These are phyloP conservation scores for Luffia ferchaultella DNA, from an alignment of 2,888 invertebrate genomes.

Conservation along the genomic window DNA sequence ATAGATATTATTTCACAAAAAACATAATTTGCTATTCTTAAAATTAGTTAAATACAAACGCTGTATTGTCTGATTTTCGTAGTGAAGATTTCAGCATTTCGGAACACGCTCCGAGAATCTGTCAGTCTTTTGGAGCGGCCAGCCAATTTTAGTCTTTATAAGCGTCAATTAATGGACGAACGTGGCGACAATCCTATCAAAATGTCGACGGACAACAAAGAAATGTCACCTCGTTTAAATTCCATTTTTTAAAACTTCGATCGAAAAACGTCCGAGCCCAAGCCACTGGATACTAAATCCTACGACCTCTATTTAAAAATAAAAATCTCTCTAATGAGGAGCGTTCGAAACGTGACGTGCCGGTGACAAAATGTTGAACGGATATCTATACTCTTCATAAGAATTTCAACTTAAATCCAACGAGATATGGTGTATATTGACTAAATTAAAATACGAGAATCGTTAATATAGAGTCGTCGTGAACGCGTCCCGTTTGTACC, in stretches of 20 bases:
- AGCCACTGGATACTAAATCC: conserved; percentile 32
- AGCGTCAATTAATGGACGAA: conserved; percentile 31
- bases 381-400: conserved; percentile 21
- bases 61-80: not conserved
- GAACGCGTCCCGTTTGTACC: conserved; percentile 48
- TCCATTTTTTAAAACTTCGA: conserved; percentile 34
- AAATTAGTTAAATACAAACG: not conserved
- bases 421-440: conserved; percentile 7
- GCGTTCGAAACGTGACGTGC: conserved; percentile 43
- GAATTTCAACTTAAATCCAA: too few relatives aligned
- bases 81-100: not conserved
- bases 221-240: conserved; percentile 56
- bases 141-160: conserved; percentile 37
- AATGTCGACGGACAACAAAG: conserved; percentile 31
- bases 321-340: conserved; percentile 47
- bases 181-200: conserved; percentile 31
- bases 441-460: conserved; percentile 26
- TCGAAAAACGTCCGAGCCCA: conserved; percentile 23
- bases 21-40: too few relatives aligned
- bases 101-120: conserved; percentile 29
- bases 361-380: conserved; percentile 53
- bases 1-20: too few relatives aligned
- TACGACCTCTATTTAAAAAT: conserved; percentile 33
- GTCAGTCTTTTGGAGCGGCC: conserved; percentile 31
- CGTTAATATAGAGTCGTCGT: conserved; percentile 51